Evolutionary conservation across 2,113 vertebrate species (phyloP), one percentile per base, ranked within the genome.

Genomic region (Pygoscelis adeliae): DNA sequence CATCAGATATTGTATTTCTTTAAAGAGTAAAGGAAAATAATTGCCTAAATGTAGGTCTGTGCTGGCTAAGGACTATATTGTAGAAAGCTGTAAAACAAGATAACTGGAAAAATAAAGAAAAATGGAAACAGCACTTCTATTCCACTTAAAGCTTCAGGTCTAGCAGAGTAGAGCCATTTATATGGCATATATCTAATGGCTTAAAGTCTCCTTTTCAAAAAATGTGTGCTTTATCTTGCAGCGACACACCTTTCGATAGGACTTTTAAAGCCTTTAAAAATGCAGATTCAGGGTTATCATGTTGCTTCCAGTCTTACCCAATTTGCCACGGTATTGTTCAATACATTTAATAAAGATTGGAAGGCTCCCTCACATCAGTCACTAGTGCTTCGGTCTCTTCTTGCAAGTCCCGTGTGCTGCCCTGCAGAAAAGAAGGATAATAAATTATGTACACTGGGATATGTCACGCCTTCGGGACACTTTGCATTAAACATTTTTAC

Each of bases 81-180:
- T 62, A 85, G 86, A 86, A 81, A 97, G 91, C 95, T 97, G 89
- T 94, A 74, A 70, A 97, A 89, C 63, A 90, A 92, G 97, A 87
- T 96, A 93, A 84, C 74, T 79, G 53, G 62, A 29, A 52, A 76
- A 96, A 58, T 52, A 26, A 46, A 15, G n/a, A 63, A 59, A 86
- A 38, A 9, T 8, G 8, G 8, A 70, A 96, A n/a, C 52, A 91
- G 70, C 71, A 69, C 78, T 83, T 92, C 13, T 76, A 7, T 61
- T 80, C 4, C 56, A 46, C 84, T 49, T 74, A 79, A 59, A 89
- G 80, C 90, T 90, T 42, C 42, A 22, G 63, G 79, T 94, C 61
- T 40, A 67, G 93, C 38, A 40, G 73, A 62, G 81, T 49, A 79
- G 63, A 93, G 80, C 83, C 83, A 40, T 89, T 96, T 86, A 32